phyloP scores from a whole-genome alignment of 1,140 invertebrate genomes.

The Gryon sp. region DNA sequence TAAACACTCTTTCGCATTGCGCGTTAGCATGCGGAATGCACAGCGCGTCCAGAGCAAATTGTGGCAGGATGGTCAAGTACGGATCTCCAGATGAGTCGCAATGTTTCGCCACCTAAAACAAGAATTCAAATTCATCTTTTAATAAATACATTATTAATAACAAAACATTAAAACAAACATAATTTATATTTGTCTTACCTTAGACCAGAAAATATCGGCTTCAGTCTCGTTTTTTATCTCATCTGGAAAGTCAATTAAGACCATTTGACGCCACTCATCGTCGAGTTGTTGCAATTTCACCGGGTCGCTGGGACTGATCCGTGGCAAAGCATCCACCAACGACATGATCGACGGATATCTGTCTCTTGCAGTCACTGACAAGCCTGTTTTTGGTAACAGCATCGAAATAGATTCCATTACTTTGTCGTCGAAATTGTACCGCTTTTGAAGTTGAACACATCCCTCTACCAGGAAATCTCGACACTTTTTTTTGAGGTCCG shows the following conservation, averaged over 20 bases:
- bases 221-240: constrained; percentile 5
- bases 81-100: constrained; percentile 6
- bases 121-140: background rate
- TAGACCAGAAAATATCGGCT: constrained; percentile 12
- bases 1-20: constrained; percentile 8
- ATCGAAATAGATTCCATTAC: background rate
- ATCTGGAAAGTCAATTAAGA: background rate
- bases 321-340: background rate
- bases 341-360: background rate
- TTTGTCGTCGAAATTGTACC: background rate
- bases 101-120: constrained; percentile 5
- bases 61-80: constrained; percentile 25
- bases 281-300: background rate
- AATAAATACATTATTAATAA: constrained; percentile 1
- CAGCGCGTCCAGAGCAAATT: constrained; percentile 24
- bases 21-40: constrained; percentile 41
- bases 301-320: background rate
- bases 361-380: background rate
- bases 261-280: constrained; percentile 6
- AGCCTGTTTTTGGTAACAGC: background rate
- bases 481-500: background rate
- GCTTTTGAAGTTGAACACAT: background rate
- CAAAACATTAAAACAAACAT: background rate
- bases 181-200: constrained; percentile 4
- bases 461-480: background rate